Evolutionary conservation across 2,888 invertebrate species (phyloP), one percentile per base, ranked within the genome.

Genomic region (Notocelia uddmanniana): DNA sequence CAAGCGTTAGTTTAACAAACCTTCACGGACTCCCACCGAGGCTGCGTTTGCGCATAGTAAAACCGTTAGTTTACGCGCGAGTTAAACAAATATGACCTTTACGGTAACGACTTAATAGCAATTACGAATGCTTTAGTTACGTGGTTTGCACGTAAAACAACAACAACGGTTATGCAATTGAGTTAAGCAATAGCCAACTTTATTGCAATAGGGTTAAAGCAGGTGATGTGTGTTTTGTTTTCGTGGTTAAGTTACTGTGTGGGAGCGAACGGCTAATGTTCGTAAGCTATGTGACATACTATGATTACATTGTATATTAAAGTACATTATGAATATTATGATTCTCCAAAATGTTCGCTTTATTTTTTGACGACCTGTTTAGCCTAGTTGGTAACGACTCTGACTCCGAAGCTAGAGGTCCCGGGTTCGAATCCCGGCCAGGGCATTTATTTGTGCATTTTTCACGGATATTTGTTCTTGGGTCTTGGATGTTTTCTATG

Each of bases 1-100:
- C 34, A 54, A 64, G 31, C 34, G 45, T 69, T 45, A 55, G 55
- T 55, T 62, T 55, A 52, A 54, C 52, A 60, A 60, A 69, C 60
- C 54, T 60, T 69, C 68, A 60, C 21, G 26, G 21, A 37, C 60
- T 60, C 68, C 68, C 68, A 69, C 68, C 50, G 41, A 68, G 59
- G 59, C 48, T 58, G 58, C 52, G 60, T 31, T 3, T 11, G 52
- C 52, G 52, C 52, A 60, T 21, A 60, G n/a, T 8, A 50, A 45
- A 15, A 31, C 11, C n/a, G 45, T 15, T 41, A n/a, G 13, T 2
- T 8, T 64, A 23, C 64, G 64, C 54, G n/a, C 37, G 37, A 37
- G 34, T 64, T 34, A 9, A 64, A 9, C 21, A n/a, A 54, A 54
- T 37, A 3, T 37, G n/a, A 64, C 34, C 54, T 64, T 64, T 64